Evolutionary conservation across 30 jellyfish, hydroid and myxozoan species (phyloP).

Genomic region (Catostylus mosaicus): DNA sequence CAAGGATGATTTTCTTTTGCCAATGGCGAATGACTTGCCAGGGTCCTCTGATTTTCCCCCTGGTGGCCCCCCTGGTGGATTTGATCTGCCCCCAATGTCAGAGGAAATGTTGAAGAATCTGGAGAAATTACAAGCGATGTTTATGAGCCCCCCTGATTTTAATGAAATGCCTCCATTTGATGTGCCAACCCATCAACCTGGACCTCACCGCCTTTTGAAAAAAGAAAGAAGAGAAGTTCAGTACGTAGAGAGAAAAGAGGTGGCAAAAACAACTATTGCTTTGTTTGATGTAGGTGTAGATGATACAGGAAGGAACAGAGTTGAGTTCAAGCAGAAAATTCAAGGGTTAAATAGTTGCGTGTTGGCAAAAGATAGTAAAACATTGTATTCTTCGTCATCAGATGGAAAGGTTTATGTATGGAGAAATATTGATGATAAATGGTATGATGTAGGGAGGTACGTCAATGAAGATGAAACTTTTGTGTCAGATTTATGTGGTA

Average conservation of each 20-base stretch:
- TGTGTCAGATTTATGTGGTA: not conserved
- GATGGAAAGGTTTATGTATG: constrained; percentile 34
- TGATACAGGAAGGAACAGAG: not conserved
- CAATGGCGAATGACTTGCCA: not conserved
- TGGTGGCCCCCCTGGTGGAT: not conserved
- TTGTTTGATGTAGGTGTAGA: not conserved
- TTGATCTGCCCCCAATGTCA: constrained; percentile 34
- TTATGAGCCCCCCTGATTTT: constrained; percentile 30
- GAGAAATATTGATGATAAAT: constrained; percentile 8
- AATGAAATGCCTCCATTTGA: constrained; percentile 12
- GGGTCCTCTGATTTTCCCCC: not conserved
- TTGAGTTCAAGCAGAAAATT: not conserved
- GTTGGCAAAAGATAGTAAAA: constrained; percentile 20
- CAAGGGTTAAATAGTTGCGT: constrained; percentile 7
- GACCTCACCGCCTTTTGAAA: constrained; percentile 45
- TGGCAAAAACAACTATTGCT: not conserved
- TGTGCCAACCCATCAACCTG: constrained; percentile 22
- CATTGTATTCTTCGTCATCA: constrained; percentile 18
- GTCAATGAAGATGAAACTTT: constrained; percentile 31
- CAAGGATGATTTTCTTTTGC: not conserved
- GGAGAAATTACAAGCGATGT: constrained; percentile 23
- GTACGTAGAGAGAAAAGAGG: constrained; percentile 7
- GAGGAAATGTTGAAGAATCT: constrained; percentile 53
- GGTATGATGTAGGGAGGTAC: constrained; percentile 40
- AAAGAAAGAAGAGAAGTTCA: constrained; percentile 32